phyloP scores from a whole-genome alignment of 1,140 invertebrate genomes.

The Platorchestia sp. region DNA sequence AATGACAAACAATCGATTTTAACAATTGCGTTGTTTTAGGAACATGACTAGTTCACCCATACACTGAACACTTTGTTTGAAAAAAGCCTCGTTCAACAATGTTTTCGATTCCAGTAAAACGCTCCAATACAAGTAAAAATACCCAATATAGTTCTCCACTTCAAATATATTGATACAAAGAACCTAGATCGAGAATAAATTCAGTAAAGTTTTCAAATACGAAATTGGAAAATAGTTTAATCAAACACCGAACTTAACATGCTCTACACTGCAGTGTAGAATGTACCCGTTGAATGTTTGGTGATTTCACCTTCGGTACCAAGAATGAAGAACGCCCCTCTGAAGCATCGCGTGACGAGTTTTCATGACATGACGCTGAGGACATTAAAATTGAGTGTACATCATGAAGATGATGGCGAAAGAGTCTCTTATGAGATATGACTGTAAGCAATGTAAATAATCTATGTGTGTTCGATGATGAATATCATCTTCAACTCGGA shows the following conservation, averaged over 20 bases:
- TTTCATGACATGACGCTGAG: background rate
- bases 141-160: too few relatives aligned
- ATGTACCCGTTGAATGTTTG: background rate
- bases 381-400: background rate
- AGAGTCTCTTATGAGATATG: background rate
- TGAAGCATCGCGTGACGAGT: background rate
- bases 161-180: too few relatives aligned
- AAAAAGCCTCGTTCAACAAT: background rate
- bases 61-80: background rate
- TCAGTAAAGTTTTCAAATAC: background rate
- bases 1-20: background rate
- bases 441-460: background rate
- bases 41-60: background rate
- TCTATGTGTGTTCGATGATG: background rate
- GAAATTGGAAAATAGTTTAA: background rate
- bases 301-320: background rate
- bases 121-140: background rate
- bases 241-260: background rate
- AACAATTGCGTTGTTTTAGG: background rate
- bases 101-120: background rate
- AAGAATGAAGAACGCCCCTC: background rate
- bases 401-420: background rate
- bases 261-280: background rate
- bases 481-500: background rate
- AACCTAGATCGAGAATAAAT: background rate